Evolutionary conservation across 2,113 vertebrate species (phyloP), one percentile per base, ranked within the genome.

Genomic region (Passer domesticus): DNA sequence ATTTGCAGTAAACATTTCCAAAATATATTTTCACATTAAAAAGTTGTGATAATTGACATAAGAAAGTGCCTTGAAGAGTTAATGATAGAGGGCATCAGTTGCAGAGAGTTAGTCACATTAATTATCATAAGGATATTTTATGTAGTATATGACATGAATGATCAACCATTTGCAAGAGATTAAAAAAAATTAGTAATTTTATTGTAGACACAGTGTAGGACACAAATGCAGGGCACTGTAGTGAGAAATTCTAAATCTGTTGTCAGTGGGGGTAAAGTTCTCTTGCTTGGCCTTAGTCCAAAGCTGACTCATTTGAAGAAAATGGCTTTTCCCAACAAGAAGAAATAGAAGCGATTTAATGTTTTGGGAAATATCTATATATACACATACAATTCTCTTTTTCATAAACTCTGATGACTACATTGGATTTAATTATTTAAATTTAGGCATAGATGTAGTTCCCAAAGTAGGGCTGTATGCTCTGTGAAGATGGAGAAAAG

Each of bases 271-370:
- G 31, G 20, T 35, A 18, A 91, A 91, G 37, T 68, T 91, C 62
- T 87, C 43, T 60, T 41, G 21, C 27, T 85, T 94, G 85, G 82
- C 52, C 28, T 58, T 47, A 52, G 46, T 47, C 75, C 84, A 92
- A 67, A 90, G 20, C 15, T 66, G 90, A 91, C 15, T 90, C 20
- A 76, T 55, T 76, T 73, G 24, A 93, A 74, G 75, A 80, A 94
- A 90, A 87, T 49, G 9, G 23, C 31, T 87, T 83, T 73, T 67
- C 43, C 1, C 27, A 91, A 73, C 11, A 76, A 49, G 53, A 68
- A 79, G 27, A 82, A 63, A 82, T 35, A 27, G 43, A 83, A 66
- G 18, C 46, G 7, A 89, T 78, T 84, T 75, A 39, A 64, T 72
- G 22, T 52, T 85, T 85, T 35, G 39, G 53, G 37, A 78, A 70